Percentiles rank a stretch among this genome's conserved stretches.
Conservation (phyloP, 2,113 vertebrate species). For the Sakesphorus luctuosus region DNA sequence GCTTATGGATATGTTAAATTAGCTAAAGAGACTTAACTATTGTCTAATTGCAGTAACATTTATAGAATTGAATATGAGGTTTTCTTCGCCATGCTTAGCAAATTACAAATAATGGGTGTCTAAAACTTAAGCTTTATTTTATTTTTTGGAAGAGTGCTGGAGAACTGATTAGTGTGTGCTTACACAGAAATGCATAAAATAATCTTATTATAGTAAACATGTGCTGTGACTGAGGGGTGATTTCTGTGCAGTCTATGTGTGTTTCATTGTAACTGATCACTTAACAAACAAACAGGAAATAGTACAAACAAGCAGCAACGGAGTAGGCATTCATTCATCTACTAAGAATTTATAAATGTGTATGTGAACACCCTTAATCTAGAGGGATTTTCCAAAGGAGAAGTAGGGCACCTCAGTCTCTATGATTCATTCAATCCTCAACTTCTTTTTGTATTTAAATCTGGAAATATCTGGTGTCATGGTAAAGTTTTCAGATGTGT, state of each 20-base stretch:
- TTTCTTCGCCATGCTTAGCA: not conserved
- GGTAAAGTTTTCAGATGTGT: conserved; percentile 43
- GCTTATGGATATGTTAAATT: not conserved
- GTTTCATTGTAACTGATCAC: not conserved
- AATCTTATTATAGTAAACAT: not conserved
- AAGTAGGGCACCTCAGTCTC: not conserved
- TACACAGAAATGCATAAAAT: conserved; percentile 17
- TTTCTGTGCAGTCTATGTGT: not conserved
- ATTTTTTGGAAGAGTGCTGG: not conserved
- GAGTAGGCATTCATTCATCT: not conserved
- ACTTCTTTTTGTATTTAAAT: not conserved
- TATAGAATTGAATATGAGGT: not conserved
- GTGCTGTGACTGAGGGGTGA: not conserved
- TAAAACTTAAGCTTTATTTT: not conserved
- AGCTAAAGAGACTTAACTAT: not conserved
- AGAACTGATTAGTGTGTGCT: not conserved
- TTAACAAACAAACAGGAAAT: conserved; percentile 21
- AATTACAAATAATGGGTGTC: not conserved
- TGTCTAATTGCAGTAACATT: conserved; percentile 2
- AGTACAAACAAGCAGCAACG: not conserved
- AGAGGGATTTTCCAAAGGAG: not conserved
- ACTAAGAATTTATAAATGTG: not conserved
- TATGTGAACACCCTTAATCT: not conserved
- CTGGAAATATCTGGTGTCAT: not conserved
- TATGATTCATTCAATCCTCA: not conserved